Percentiles rank a stretch among this genome's conserved stretches.
Evolutionary conservation across 2,888 invertebrate genomes (phyloP).

Genomic region (Dicranocentrus wangi): DNA sequence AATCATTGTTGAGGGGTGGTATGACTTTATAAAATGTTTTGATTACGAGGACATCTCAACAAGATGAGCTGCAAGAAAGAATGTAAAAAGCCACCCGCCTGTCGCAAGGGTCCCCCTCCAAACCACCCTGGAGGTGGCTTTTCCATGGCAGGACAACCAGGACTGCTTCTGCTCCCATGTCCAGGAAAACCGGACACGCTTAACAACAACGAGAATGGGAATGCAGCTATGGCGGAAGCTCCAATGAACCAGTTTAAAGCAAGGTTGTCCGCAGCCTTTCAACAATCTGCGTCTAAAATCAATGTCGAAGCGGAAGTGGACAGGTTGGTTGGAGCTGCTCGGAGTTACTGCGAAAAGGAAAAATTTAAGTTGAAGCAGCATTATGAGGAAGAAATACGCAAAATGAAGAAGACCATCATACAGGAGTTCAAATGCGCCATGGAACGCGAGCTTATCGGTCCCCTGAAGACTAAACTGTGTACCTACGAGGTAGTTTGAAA

Average conservation of each 20-base stretch:
- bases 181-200: neutral
- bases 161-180: neutral
- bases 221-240: neutral
- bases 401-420: constrained; percentile 23
- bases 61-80: constrained; percentile 1
- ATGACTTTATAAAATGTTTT: too few relatives aligned
- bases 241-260: neutral
- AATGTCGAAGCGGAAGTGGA: constrained; percentile 41
- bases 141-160: too few relatives aligned
- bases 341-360: constrained; percentile 34
- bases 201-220: constrained; percentile 12
- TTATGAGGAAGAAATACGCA: constrained; percentile 44
- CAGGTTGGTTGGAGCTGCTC: constrained; percentile 27
- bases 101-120: neutral
- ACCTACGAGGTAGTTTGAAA: constrained; percentile 12
- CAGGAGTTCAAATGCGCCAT: constrained; percentile 50
- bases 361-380: constrained; percentile 54
- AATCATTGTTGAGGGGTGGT: too few relatives aligned
- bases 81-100: neutral
- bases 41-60: too few relatives aligned
- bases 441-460: constrained; percentile 34
- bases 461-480: constrained; percentile 32
- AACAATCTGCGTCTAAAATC: neutral
- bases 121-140: neutral
- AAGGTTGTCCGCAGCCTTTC: neutral